Evolutionary conservation across 2,888 invertebrate genomes (phyloP).

Genomic region (Slavum lentiscoides): DNA sequence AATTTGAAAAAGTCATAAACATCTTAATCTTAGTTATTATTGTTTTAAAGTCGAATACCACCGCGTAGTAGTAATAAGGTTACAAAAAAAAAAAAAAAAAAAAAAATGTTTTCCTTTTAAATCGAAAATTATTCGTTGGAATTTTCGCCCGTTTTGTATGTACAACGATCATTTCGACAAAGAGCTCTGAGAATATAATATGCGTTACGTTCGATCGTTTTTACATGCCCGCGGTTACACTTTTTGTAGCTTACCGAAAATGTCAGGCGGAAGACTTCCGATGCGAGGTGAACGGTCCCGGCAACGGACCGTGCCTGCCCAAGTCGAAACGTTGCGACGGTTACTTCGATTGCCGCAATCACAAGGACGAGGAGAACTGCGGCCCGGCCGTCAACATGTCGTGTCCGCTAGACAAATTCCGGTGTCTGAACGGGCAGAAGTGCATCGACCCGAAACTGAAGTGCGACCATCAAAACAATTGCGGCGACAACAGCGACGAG

Average conservation of each 20-base stretch:
- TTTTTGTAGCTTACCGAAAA: slow-evolving; percentile 75
- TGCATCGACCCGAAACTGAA: slow-evolving; percentile 78
- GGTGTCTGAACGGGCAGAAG: slow-evolving; percentile 77
- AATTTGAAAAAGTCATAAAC: too few relatives aligned
- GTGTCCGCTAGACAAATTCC: slow-evolving; percentile 83
- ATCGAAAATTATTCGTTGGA: too few relatives aligned
- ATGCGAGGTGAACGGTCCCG: slow-evolving; percentile 71
- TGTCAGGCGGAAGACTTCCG: slow-evolving; percentile 86
- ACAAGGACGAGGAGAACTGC: slow-evolving; percentile 80
- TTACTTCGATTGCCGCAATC: slow-evolving; percentile 83
- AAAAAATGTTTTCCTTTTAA: too few relatives aligned
- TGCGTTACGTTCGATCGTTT: too few relatives aligned
- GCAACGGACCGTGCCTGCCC: slow-evolving; percentile 82
- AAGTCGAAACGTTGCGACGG: slow-evolving; percentile 90
- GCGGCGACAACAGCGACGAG: slow-evolving; percentile 89
- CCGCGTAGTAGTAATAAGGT: too few relatives aligned
- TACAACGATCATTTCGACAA: too few relatives aligned
- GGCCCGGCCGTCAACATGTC: slow-evolving; percentile 60
- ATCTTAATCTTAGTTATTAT: too few relatives aligned
- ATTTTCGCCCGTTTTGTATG: too few relatives aligned
- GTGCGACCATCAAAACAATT: slow-evolving; percentile 89
- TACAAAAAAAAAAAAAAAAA: too few relatives aligned
- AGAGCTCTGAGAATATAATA: too few relatives aligned
- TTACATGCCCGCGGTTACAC: too few relatives aligned
- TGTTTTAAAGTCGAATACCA: too few relatives aligned